Conservation (phyloP, 92 coral and sea anemone species). For the Paragorgia papillata region DNA sequence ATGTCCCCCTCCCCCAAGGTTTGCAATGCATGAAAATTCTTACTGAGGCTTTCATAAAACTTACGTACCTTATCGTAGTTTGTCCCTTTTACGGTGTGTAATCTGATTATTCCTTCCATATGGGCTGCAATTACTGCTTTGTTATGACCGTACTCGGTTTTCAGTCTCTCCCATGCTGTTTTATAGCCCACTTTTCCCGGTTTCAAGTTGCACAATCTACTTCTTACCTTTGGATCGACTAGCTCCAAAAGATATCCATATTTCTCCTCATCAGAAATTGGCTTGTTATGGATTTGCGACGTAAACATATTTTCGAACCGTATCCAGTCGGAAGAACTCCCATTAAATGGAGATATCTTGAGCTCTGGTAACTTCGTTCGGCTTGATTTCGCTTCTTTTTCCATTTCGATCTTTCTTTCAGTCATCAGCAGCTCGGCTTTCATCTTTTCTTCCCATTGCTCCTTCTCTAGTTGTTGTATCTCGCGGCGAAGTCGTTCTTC, state of each 20-base stretch:
- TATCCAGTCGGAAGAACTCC: constrained; percentile 58
- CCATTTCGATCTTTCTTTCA: constrained; percentile 49
- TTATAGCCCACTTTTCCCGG: constrained; percentile 63
- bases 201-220: constrained; percentile 51
- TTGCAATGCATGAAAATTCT: constrained; percentile 46
- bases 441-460: constrained; percentile 57
- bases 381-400: constrained; percentile 42
- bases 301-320: constrained; percentile 64
- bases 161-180: constrained; percentile 62
- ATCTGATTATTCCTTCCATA: constrained; percentile 62
- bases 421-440: constrained; percentile 44
- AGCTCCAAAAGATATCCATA: constrained; percentile 60
- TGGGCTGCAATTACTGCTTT: constrained; percentile 55
- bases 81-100: constrained; percentile 43
- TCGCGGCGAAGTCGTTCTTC: constrained; percentile 47
- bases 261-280: constrained; percentile 54
- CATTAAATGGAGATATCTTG: constrained; percentile 61
- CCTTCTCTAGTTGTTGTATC: constrained; percentile 55
- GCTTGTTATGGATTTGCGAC: constrained; percentile 48
- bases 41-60: constrained; percentile 52
- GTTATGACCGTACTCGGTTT: constrained; percentile 60
- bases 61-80: constrained; percentile 55
- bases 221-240: constrained; percentile 53
- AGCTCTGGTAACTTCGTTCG: constrained; percentile 51
- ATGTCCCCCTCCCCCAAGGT: constrained; percentile 56